Conservation (phyloP, 2,113 vertebrate genomes). For the Gadus chalcogrammus region DNA sequence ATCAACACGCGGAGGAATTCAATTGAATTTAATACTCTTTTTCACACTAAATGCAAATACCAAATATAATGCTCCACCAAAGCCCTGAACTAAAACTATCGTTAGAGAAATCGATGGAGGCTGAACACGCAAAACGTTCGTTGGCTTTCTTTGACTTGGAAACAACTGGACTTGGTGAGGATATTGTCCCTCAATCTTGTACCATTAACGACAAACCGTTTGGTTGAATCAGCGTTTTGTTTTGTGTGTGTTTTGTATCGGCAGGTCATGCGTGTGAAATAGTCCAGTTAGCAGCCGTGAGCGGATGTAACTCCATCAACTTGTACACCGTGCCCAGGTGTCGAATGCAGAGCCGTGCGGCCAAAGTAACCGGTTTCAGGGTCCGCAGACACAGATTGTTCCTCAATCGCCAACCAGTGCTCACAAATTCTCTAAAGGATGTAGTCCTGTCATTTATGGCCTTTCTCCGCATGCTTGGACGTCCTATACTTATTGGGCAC, state of each 20-base stretch:
- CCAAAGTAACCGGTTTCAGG: conserved; percentile 63
- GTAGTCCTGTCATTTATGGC: conserved; percentile 65
- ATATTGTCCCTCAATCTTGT: too few species aligned
- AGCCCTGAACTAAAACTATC: too few species aligned
- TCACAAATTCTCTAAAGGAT: conserved; percentile 61
- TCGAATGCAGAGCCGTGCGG: conserved; percentile 52
- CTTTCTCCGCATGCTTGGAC: conserved; percentile 59
- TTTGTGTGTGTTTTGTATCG: not conserved
- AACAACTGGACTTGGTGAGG: too few species aligned
- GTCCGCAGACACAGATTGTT: conserved; percentile 55
- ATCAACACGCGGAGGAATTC: too few species aligned
- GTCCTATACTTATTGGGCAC: conserved; percentile 63
- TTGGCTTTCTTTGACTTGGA: too few species aligned
- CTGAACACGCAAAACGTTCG: too few species aligned
- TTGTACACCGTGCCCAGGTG: conserved; percentile 60
- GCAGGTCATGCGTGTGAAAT: conserved; percentile 64
- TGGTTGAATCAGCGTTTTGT: too few species aligned
- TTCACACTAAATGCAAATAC: too few species aligned
- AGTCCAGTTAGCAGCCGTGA: conserved; percentile 70
- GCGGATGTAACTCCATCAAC: conserved; percentile 62
- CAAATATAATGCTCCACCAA: too few species aligned
- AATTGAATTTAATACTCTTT: too few species aligned
- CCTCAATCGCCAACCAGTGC: conserved; percentile 48
- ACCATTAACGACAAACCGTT: too few species aligned
- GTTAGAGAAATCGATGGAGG: too few species aligned